Evolutionary conservation across 2,113 vertebrate genomes (phyloP).

Genomic region (Egretta garzetta): DNA sequence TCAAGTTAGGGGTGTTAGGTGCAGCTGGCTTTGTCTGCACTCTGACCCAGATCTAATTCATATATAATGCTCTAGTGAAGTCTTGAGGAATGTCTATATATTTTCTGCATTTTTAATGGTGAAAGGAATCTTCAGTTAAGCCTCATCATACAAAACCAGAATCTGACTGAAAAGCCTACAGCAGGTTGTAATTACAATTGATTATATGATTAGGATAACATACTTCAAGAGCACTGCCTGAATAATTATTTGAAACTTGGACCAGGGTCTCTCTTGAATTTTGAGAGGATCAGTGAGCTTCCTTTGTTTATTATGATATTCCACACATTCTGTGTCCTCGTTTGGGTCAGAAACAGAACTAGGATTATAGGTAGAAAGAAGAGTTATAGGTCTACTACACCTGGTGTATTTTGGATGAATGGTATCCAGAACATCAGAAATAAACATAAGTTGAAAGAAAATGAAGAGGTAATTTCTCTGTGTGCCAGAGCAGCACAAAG

Average conservation of each 20-base stretch:
- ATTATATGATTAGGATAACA: background rate
- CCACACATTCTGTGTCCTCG: background rate
- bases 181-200: background rate
- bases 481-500: background rate
- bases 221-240: background rate
- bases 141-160: background rate
- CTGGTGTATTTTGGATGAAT: background rate
- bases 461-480: background rate
- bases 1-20: background rate
- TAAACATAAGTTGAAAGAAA: background rate
- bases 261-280: background rate
- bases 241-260: background rate
- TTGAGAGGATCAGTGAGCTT: background rate
- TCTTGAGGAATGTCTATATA: background rate
- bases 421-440: background rate
- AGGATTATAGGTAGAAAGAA: background rate
- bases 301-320: background rate
- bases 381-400: background rate
- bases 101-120: background rate
- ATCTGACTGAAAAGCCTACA: background rate
- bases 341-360: background rate
- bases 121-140: background rate
- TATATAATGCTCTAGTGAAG: background rate
- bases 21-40: background rate
- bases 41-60: background rate